Percentiles rank a stretch among this genome's conserved stretches.
These are phyloP conservation scores for Coelopa frigida DNA, from an alignment of 1,140 invertebrate species.

Conservation along the genomic window DNA sequence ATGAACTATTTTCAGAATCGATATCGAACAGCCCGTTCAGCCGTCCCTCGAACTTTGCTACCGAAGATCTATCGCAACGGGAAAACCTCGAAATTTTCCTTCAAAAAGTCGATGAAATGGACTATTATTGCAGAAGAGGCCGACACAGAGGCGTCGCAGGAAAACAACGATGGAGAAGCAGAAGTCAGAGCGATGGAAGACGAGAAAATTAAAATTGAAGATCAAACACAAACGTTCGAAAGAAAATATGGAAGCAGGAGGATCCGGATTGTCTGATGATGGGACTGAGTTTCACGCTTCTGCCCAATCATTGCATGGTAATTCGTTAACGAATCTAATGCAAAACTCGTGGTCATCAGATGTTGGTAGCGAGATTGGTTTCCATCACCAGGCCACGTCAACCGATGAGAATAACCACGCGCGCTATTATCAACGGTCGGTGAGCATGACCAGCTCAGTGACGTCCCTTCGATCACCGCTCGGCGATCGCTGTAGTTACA, in stretches of 20 bases:
- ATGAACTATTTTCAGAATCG: slow-evolving; percentile 39
- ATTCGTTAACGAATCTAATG: slow-evolving; percentile 37
- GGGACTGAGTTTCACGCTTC: too few relatives aligned
- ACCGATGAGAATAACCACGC: slow-evolving; percentile 9
- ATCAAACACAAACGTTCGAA: slow-evolving; percentile 14
- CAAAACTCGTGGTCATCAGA: slow-evolving; percentile 39
- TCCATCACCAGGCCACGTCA: too few relatives aligned
- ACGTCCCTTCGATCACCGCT: slow-evolving; percentile 24
- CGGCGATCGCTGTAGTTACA: slow-evolving; percentile 34
- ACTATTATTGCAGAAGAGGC: slow-evolving; percentile 27
- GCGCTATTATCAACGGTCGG: slow-evolving; percentile 27
- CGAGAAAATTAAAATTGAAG: slow-evolving; percentile 1
- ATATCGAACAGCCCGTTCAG: slow-evolving; percentile 41
- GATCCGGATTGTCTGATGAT: slow-evolving; percentile 14
- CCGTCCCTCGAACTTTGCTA: slow-evolving; percentile 22
- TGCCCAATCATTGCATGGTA: slow-evolving; percentile 22
- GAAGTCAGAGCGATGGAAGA: neutral
- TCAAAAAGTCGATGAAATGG: slow-evolving; percentile 40
- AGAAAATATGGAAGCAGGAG: slow-evolving; percentile 9
- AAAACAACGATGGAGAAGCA: neutral
- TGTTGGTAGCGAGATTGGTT: slow-evolving; percentile 9
- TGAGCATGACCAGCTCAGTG: slow-evolving; percentile 29
- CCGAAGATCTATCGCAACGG: slow-evolving; percentile 25
- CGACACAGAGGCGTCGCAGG: neutral
- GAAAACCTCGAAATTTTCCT: slow-evolving; percentile 35